Percentiles rank a stretch among this genome's conserved stretches.
Conservation (phyloP, 2,113 vertebrate species). For the Nothoprocta perdicaria region DNA sequence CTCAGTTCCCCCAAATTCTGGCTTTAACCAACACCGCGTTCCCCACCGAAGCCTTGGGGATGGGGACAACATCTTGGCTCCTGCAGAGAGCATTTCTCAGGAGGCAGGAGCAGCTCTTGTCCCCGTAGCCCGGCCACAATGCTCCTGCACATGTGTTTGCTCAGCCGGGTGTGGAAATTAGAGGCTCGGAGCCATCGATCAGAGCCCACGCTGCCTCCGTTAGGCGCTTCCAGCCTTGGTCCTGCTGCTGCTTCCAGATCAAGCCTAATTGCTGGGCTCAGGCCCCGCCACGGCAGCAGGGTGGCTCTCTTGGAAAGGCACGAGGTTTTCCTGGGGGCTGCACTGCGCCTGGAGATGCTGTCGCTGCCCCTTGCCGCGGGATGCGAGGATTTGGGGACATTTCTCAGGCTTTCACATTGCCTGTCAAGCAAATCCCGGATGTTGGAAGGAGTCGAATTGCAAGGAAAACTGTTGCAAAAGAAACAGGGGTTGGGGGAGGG, state of each 20-base stretch:
- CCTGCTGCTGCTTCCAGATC: neutral
- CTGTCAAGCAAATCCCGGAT: conserved; percentile 13
- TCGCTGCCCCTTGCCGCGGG: neutral
- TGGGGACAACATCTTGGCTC: too few relatives aligned
- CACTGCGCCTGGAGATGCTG: rapidly evolving
- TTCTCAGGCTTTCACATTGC: conserved; percentile 5
- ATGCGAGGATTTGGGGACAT: neutral
- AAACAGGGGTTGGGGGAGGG: neutral
- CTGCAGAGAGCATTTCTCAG: too few relatives aligned
- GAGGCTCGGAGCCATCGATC: rapidly evolving
- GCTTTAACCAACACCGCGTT: too few relatives aligned
- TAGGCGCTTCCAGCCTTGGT: neutral
- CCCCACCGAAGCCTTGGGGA: too few relatives aligned
- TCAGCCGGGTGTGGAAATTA: neutral
- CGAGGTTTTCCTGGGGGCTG: neutral
- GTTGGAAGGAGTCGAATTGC: neutral
- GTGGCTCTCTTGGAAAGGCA: too few relatives aligned
- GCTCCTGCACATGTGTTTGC: rapidly evolving
- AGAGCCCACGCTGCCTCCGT: rapidly evolving
- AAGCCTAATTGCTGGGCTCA: neutral
- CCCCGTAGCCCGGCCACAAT: too few relatives aligned
- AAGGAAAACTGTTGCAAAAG: conserved; percentile 10
- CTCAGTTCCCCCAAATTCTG: too few relatives aligned
- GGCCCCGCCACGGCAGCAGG: too few relatives aligned
- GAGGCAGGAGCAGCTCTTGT: too few relatives aligned